phyloP scores from a whole-genome alignment of 2,797 vertebrate species.

The Darevskia mixta region DNA sequence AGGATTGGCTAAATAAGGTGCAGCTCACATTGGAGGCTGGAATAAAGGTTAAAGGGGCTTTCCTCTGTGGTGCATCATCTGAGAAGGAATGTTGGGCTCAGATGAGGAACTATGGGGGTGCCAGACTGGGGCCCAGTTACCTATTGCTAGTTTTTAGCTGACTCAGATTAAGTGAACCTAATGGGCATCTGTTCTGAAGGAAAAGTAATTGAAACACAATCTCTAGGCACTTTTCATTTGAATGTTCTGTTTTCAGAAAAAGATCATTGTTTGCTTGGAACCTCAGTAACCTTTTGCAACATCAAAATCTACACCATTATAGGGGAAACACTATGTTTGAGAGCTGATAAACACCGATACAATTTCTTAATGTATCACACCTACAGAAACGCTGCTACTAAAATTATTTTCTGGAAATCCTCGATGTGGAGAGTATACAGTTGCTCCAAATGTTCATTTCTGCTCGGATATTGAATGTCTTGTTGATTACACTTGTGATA shows the following conservation, averaged over 20 bases:
- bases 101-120: background rate
- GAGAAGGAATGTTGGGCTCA: background rate
- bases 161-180: background rate
- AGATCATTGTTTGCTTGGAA: background rate
- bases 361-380: background rate
- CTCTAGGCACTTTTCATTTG: background rate
- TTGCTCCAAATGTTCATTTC: conserved; percentile 10
- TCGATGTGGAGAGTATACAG: background rate
- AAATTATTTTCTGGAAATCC: conserved; percentile 8
- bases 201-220: conserved; percentile 2
- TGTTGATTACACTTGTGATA: conserved; percentile 13
- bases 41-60: background rate
- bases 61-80: too few species aligned
- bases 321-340: background rate
- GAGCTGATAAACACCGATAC: background rate
- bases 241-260: background rate
- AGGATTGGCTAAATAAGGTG: background rate
- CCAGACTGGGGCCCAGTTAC: background rate
- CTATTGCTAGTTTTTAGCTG: background rate
- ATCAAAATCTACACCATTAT: conserved; percentile 10
- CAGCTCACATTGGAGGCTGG: background rate
- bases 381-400: background rate
- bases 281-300: conserved; percentile 2
- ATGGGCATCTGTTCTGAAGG: background rate
- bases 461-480: conserved; percentile 4